These are phyloP conservation scores for Athalia cordata DNA, from an alignment of 2,888 invertebrate genomes.

Conservation along the genomic window DNA sequence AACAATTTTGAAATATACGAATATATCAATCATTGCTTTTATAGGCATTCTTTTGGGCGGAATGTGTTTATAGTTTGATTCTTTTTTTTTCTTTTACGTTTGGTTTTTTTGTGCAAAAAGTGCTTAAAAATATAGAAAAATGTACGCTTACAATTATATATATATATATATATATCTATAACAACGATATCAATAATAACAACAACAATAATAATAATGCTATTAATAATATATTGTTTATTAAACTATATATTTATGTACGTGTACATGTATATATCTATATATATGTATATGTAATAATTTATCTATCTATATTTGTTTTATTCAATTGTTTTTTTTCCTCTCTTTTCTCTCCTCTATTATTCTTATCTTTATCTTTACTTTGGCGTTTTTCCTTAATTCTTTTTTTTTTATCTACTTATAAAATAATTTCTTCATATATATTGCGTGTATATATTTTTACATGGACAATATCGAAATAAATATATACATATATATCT, in stretches of 20 bases:
- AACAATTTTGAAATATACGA: slow-evolving; percentile 36
- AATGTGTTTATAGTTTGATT: slow-evolving; percentile 34
- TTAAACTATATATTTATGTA: background rate
- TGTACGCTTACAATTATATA: slow-evolving; percentile 32
- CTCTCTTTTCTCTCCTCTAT: background rate
- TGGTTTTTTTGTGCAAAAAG: slow-evolving; percentile 38
- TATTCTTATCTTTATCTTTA: too few species aligned
- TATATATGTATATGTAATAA: background rate
- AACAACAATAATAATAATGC: too few species aligned
- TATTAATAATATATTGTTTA: too few species aligned
- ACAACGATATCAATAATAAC: background rate
- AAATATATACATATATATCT: slow-evolving; percentile 5
- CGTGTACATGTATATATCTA: background rate
- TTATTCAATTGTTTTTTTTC: background rate
- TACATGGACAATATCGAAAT: background rate
- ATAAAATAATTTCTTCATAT: background rate
- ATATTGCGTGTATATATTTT: too few species aligned
- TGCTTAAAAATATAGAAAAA: slow-evolving; percentile 39
- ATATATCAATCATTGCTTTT: slow-evolving; percentile 36
- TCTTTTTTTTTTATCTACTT: background rate
- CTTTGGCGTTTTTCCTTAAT: background rate
- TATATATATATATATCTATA: background rate
- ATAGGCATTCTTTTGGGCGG: slow-evolving; percentile 41
- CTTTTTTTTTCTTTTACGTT: background rate
- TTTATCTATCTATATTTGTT: background rate